Evolutionary conservation across 2,888 invertebrate genomes (phyloP), one percentile per base, ranked within the genome.

Genomic region (Folsomia candida): DNA sequence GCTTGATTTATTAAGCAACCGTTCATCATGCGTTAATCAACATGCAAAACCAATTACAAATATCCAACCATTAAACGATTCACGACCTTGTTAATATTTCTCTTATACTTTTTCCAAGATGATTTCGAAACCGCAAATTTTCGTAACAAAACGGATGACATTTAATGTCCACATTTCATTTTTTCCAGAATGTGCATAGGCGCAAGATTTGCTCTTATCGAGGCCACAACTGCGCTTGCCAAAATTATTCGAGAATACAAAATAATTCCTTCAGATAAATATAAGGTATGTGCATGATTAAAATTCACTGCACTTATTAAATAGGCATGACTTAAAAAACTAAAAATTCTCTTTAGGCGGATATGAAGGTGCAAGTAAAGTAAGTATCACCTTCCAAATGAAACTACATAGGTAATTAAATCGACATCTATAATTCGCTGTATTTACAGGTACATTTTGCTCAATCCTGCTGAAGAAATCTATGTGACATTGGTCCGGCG

Each of bases 381-480:
- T n/a, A n/a, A n/a, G n/a, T n/a, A n/a, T n/a, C n/a, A n/a, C n/a
- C n/a, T n/a, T n/a, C n/a, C n/a, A n/a, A n/a, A n/a, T n/a, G n/a
- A n/a, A n/a, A n/a, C n/a, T n/a, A n/a, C n/a, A n/a, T n/a, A n/a
- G n/a, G n/a, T n/a, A n/a, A n/a, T n/a, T n/a, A n/a, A n/a, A n/a
- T n/a, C n/a, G n/a, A n/a, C n/a, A n/a, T n/a, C n/a, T n/a, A n/a
- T n/a, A n/a, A n/a, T n/a, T n/a, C n/a, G n/a, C n/a, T n/a, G n/a
- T n/a, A n/a, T n/a, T n/a, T n/a, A n/a, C n/a, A n/a, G n/a, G 62
- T 77, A 78, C 58, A 78, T 79, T 61, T 67, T 79, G 1, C 71
- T 79, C 59, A 79, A 79, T 62, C 79, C 79, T 18, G 73, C 69
- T 0, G 78, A 79, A 68, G 79, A 79, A 70, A 79, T 79, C 22